A percentile compares a stretch with the other conserved stretches of the same genome.
These are phyloP conservation scores for Fregata magnificens DNA, from an alignment of 2,113 vertebrate species.

Conservation along the genomic window DNA sequence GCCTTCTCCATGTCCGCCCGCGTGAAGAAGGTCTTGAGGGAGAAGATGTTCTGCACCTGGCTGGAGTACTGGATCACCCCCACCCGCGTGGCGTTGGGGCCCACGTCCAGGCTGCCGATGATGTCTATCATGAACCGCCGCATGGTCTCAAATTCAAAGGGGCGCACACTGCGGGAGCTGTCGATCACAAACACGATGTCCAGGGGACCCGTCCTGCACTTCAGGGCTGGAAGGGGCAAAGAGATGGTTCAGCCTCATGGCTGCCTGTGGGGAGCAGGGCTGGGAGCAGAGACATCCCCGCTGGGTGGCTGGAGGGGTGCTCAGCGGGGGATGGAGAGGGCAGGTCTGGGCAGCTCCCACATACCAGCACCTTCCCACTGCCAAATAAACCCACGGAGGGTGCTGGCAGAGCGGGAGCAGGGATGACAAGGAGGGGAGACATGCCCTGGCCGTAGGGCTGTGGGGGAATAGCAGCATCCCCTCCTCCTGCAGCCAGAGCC, in stretches of 20 bases:
- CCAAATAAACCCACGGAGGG: neutral
- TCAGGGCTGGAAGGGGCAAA: conserved; percentile 58
- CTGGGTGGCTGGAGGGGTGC: rapidly evolving
- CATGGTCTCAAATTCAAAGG: conserved; percentile 96
- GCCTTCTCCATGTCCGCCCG: conserved; percentile 84
- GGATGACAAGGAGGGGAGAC: neutral
- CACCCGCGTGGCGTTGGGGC: conserved; percentile 83
- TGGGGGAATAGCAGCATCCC: neutral
- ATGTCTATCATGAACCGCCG: conserved; percentile 93
- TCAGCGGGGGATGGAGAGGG: neutral
- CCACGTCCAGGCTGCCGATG: conserved; percentile 85
- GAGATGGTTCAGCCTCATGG: neutral
- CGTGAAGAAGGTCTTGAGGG: conserved; percentile 82
- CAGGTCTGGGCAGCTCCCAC: neutral
- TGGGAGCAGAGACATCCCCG: neutral
- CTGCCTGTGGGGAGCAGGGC: neutral
- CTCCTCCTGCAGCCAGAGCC: neutral
- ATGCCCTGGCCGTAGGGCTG: too few relatives aligned
- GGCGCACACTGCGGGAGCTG: conserved; percentile 94
- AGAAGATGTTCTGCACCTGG: conserved; percentile 94
- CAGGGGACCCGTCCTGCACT: conserved; percentile 87
- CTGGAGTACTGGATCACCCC: conserved; percentile 97
- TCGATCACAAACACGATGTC: conserved; percentile 97
- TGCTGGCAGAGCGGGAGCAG: rapidly evolving
- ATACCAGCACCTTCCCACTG: neutral